Evolutionary conservation across 2,797 vertebrate species (phyloP).

Genomic region (Spea hammondii): DNA sequence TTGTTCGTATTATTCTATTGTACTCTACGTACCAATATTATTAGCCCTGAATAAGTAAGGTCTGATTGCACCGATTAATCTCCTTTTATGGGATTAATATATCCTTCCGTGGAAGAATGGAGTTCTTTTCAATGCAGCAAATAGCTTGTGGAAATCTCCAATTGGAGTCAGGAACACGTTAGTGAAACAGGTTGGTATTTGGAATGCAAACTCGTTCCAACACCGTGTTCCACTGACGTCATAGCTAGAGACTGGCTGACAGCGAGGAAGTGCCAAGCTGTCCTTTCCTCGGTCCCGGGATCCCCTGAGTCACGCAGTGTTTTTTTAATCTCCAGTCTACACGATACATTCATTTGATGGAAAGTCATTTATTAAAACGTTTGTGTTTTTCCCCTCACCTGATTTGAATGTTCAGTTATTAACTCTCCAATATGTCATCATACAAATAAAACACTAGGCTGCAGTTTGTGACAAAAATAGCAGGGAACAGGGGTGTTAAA

Average conservation of each 20-base stretch:
- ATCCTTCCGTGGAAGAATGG: not conserved
- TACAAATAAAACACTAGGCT: too few relatives aligned
- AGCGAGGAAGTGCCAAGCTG: constrained; percentile 28
- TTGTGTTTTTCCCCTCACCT: constrained; percentile 1
- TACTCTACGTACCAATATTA: too few relatives aligned
- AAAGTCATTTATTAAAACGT: not conserved
- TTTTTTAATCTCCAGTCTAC: constrained; percentile 13
- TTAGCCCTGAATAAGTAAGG: too few relatives aligned
- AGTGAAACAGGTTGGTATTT: constrained; percentile 4
- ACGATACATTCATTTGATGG: not conserved
- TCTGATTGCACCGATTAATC: not conserved
- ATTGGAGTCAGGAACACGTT: not conserved
- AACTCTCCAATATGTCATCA: too few relatives aligned
- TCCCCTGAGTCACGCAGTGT: constrained; percentile 21
- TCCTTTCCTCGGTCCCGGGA: constrained; percentile 5
- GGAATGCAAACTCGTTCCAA: constrained; percentile 20
- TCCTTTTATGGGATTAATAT: constrained; percentile 30
- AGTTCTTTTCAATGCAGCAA: constrained; percentile 7
- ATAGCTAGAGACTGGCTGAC: constrained; percentile 14
- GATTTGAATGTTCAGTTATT: not conserved
- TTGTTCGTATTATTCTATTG: too few relatives aligned
- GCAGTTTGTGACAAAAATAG: too few relatives aligned
- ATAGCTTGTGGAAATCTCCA: constrained; percentile 15
- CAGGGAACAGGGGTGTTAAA: too few relatives aligned
- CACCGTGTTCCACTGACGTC: constrained; percentile 42